Base-by-base conservation (phyloP, 2,888 invertebrate species). In the Patella ulyssiponensis region DNA sequence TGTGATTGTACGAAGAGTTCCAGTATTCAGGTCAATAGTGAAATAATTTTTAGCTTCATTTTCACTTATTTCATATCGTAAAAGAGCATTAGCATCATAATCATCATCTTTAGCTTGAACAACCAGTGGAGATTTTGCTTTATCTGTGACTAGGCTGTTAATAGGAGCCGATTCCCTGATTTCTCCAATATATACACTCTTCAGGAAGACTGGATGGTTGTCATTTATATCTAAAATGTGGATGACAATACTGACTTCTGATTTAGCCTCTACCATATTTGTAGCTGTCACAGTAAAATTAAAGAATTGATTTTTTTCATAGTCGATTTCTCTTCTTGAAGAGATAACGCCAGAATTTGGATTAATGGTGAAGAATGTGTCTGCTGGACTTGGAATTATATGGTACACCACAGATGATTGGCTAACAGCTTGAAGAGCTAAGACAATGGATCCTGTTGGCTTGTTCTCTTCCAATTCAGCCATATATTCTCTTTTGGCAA, bases 1-100 rank as follows among this genome's bases (percentile, higher is more conserved):
- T 85, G 95, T 93, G 27, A 95, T 95, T 87, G 94, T 95, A 74
- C 97, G 92, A 74, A 94, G 93, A 12, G 98, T 97, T 0, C 98
- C 98, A 11, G 96, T 97, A 3, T 96, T 96, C 3, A 97, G 96
- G 92, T 98, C 98, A 17, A 98, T 95, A 0, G 95, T 95, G 90
- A 98, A 98, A 69, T 82, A 86, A 12, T 83, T 76, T 54, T 78
- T 80, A 1, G 96, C 96, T 80, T 94, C 92, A 76, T 95, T 94
- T 91, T 97, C 96, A 77, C 96, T 93, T 83, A 98, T 96, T 90
- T 96, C 95, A 92, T 95, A 98, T 86, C 95, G 94, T 79, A 98
- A 93, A 84, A 96, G 93, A 51, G 96, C 95, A 93, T 98, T 96
- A 17, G 84, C 77, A 88, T 96, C 95, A 69, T 96, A 95, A 93